A percentile compares a stretch with the other conserved stretches of the same genome.
These are phyloP conservation scores for Lophotis ruficrista DNA, from an alignment of 2,113 vertebrate genomes.

Conservation along the genomic window DNA sequence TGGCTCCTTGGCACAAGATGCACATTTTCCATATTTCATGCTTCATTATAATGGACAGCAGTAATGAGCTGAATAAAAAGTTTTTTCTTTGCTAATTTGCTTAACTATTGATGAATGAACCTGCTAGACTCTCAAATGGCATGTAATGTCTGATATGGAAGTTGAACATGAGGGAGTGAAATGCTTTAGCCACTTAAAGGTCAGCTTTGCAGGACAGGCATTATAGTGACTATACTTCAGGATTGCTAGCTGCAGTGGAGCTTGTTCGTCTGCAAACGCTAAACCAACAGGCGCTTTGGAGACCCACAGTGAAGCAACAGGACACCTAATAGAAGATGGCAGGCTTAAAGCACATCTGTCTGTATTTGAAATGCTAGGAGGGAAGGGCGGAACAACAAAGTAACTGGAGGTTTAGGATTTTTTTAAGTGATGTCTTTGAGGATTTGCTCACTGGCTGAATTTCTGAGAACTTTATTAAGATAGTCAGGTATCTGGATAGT, in stretches of 20 bases:
- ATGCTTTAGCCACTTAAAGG: neutral
- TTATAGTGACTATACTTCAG: neutral
- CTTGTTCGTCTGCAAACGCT: neutral
- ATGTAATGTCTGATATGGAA: neutral
- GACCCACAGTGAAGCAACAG: neutral
- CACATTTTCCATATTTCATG: neutral
- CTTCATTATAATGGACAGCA: neutral
- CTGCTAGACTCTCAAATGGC: neutral
- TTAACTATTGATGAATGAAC: neutral
- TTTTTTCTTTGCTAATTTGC: conserved; percentile 8
- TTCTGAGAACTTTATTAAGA: neutral
- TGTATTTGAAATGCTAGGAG: neutral
- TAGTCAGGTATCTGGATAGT: neutral
- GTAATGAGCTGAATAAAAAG: conserved; percentile 3
- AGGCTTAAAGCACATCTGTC: neutral
- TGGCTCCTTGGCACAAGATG: neutral
- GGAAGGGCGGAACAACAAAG: neutral
- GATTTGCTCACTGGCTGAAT: neutral
- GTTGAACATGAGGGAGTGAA: neutral
- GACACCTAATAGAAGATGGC: neutral
- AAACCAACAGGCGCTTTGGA: neutral
- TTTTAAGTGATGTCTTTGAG: neutral
- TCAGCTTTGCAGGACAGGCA: neutral
- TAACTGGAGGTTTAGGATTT: neutral
- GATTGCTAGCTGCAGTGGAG: neutral